Evolutionary conservation across 2,113 vertebrate species (phyloP).

Genomic region (Daboia siamensis): DNA sequence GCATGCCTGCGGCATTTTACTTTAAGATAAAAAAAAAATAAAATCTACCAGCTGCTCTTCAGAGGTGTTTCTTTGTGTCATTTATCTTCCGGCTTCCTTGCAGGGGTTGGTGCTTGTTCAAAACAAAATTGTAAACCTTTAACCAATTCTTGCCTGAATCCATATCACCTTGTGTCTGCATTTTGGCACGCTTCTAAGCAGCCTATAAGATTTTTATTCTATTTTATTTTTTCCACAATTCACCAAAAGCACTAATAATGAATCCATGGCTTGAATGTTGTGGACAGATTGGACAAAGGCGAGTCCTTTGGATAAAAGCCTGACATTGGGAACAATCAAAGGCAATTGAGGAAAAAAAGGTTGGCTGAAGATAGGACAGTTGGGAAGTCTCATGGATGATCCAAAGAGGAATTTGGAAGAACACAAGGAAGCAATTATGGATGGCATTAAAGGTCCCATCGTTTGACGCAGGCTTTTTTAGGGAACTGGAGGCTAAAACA

Average conservation of each 20-base stretch:
- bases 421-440: no score
- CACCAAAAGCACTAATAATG: not conserved
- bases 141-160: not conserved
- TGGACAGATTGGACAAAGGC: not conserved
- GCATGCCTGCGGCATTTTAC: not conserved
- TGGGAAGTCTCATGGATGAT: no score
- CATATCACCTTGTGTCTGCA: no score
- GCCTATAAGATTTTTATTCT: not conserved
- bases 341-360: not conserved
- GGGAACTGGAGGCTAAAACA: no score
- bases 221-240: not conserved
- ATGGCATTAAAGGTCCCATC: no score
- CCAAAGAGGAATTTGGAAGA: no score
- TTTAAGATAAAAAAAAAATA: not conserved
- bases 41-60: not conserved
- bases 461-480: no score
- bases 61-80: not conserved
- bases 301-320: not conserved
- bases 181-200: not conserved
- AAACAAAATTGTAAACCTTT: not conserved
- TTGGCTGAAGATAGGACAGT: no score
- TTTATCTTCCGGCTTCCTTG: no score
- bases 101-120: not conserved
- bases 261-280: not conserved
- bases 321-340: not conserved